These are phyloP conservation scores for Drosophila macrothrix DNA, from an alignment of 2,888 invertebrate genomes.

Conservation along the genomic window DNA sequence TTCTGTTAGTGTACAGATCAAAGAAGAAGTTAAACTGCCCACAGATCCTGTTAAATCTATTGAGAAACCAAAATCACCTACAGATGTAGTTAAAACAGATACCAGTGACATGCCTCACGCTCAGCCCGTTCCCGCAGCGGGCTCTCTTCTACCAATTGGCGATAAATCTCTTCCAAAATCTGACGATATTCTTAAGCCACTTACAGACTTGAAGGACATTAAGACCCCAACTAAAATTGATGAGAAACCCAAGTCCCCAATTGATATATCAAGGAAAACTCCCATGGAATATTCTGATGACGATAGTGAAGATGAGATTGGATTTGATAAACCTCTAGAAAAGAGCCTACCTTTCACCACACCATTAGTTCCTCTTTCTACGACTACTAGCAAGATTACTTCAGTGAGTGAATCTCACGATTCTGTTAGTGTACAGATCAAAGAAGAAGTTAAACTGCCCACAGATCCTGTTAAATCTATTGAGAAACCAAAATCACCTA, in stretches of 20 bases:
- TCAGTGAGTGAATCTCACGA: too few relatives aligned
- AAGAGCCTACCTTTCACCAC: too few relatives aligned
- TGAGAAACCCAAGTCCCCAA: constrained; percentile 9
- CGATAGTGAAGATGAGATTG: too few relatives aligned
- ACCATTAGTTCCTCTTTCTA: too few relatives aligned
- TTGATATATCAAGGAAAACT: not conserved
- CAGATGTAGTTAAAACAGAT: not conserved
- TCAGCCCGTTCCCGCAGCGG: not conserved
- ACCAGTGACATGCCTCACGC: too few relatives aligned
- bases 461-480: too few relatives aligned
- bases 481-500: not conserved
- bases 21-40: not conserved
- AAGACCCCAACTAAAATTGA: not conserved
- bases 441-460: too few relatives aligned
- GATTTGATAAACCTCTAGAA: too few relatives aligned
- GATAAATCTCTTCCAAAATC: not conserved
- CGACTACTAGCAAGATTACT: too few relatives aligned
- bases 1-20: not conserved
- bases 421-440: too few relatives aligned
- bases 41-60: not conserved
- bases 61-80: not conserved
- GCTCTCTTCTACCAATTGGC: too few relatives aligned
- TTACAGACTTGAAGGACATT: not conserved
- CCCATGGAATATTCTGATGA: too few relatives aligned
- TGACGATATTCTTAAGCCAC: not conserved